Conservation (phyloP, 2,113 vertebrate species). For the Plecotus auritus region DNA sequence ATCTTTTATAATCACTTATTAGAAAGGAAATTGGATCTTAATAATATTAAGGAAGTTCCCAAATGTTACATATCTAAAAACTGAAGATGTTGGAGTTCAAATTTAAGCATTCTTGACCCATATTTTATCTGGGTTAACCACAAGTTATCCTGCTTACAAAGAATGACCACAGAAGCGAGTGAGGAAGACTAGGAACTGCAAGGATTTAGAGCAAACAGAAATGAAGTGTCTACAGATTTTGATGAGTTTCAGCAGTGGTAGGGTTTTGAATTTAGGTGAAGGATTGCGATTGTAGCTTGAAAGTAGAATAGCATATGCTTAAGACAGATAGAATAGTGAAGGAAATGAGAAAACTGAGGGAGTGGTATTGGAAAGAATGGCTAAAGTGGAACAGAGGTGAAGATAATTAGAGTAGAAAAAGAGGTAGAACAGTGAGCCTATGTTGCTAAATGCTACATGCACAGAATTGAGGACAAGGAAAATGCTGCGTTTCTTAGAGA, state of each 20-base stretch:
- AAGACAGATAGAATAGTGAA: background rate
- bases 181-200: background rate
- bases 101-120: background rate
- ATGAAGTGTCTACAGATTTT: background rate
- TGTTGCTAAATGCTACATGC: background rate
- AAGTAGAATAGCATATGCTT: background rate
- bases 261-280: background rate
- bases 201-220: background rate
- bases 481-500: background rate
- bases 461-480: background rate
- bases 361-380: background rate
- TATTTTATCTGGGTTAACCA: background rate
- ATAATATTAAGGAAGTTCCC: background rate
- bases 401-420: background rate
- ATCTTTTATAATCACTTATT: background rate
- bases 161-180: background rate
- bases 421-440: background rate
- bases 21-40: background rate
- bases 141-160: background rate
- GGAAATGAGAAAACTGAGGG: background rate
- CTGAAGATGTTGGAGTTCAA: background rate
- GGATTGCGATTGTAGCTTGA: background rate
- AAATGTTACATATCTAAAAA: background rate
- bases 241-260: background rate
- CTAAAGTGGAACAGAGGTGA: background rate